Evolutionary conservation across 2,113 vertebrate species (phyloP), one percentile per base, ranked within the genome.

Genomic region (Ciconia maguari): DNA sequence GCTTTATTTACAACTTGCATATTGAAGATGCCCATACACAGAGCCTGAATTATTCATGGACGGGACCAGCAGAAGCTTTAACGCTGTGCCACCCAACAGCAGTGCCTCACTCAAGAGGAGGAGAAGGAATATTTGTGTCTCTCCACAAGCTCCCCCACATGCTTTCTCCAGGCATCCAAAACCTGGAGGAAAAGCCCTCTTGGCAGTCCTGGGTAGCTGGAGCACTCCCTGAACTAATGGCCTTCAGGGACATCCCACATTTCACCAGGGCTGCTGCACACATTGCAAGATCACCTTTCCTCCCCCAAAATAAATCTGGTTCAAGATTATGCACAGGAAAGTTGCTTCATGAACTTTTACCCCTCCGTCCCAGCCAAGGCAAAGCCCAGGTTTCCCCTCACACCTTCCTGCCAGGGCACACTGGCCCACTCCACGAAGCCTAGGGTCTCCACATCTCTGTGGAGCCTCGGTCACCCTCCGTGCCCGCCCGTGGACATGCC

Each of bases 401-500:
- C 27, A 25, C 11, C 30, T 30, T 44, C 21, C 61, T 26, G 20
- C 19, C 68, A 57, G 22, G 25, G n/a, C n/a, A 83, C 51, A 22
- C 0, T 6, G 52, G n/a, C 16, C 34, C 20, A 3, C 57, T 74
- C 36, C 61, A 71, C 2, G 0, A 52, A 48, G 29, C 34, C 57
- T 5, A 2, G 14, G 4, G 17, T 20, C 58, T 29, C 64, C n/a
- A 16, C 16, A 16, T 16, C 61, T 42, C 81, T 24, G 6, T 3
- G 13, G 36, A 57, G 11, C 58, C 30, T 19, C 4, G 2, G 32
- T 25, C 42, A 54, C 15, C 10, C 34, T 48, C 49, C 2, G 2
- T 7, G 38, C 44, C 52, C 66, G 41, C n/a, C 7, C 8, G 1
- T 0, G 24, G 55, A 25, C n/a, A 2, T 1, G 4, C 22, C 44